phyloP scores from a whole-genome alignment of 2,888 invertebrate genomes.

The Calameuta idolon region DNA sequence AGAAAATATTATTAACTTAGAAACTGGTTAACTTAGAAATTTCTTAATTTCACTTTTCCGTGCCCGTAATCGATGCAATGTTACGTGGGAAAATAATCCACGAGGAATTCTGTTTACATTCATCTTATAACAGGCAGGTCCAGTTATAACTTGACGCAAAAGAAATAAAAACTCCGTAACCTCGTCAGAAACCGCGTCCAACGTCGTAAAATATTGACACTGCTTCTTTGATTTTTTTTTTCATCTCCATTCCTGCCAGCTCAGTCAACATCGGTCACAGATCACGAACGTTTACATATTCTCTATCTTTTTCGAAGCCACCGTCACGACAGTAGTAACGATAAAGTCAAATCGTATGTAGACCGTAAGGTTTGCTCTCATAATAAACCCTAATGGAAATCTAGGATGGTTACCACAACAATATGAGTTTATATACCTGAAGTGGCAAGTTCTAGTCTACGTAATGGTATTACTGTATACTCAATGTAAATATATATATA shows the following conservation, averaged over 20 bases:
- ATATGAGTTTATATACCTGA: neutral
- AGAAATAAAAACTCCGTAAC: neutral
- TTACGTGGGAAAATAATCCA: neutral
- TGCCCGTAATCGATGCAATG: neutral
- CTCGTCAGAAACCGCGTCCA: neutral
- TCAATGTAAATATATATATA: neutral
- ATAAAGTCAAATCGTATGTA: neutral
- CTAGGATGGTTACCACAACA: neutral
- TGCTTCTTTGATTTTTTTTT: neutral
- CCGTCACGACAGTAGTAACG: neutral
- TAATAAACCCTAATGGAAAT: neutral
- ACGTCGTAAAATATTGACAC: neutral
- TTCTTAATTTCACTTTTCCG: neutral
- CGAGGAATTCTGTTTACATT: neutral
- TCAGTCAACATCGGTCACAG: neutral
- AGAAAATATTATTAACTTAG: neutral
- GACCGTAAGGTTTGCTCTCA: neutral
- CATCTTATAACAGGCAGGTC: neutral
- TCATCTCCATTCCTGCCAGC: neutral
- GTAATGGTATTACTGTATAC: neutral
- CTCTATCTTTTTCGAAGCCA: neutral
- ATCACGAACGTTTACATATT: neutral
- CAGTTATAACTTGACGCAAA: neutral
- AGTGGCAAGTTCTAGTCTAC: neutral
- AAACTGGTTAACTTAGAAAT: neutral